Evolutionary conservation across 2,888 invertebrate species (phyloP).

Genomic region (Pristionchus arcanus): DNA sequence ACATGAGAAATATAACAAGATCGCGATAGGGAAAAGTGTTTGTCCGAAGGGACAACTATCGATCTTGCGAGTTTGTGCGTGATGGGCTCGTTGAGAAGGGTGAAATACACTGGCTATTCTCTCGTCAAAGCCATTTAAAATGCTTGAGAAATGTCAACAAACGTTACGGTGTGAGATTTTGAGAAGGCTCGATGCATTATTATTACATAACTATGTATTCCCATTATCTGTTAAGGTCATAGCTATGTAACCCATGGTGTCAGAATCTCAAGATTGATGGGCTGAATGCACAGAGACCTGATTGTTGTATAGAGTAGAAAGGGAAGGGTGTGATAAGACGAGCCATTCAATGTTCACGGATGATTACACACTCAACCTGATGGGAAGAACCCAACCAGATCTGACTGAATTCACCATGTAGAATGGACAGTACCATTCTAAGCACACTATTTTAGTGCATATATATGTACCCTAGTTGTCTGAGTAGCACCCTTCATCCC

Average conservation of each 20-base stretch:
- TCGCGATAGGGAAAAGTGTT: background rate
- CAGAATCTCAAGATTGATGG: background rate
- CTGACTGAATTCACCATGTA: constrained; percentile 19
- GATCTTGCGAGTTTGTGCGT: constrained; percentile 1
- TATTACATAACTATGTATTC: background rate
- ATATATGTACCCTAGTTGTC: no score
- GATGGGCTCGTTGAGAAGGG: background rate
- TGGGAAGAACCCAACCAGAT: constrained; percentile 21
- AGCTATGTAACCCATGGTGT: background rate
- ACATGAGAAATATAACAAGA: constrained; percentile 22
- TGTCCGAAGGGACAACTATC: constrained; percentile 34
- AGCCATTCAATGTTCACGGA: constrained; percentile 44
- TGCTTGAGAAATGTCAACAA: constrained; percentile 18
- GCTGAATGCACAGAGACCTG: background rate
- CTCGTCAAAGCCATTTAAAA: background rate
- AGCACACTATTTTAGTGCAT: no score
- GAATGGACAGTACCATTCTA: background rate
- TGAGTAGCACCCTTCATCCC: no score
- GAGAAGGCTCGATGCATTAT: background rate
- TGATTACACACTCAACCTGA: constrained; percentile 25
- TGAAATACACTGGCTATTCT: background rate
- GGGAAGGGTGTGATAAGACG: constrained; percentile 15
- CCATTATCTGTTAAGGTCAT: background rate
- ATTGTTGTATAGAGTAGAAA: background rate
- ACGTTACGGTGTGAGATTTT: background rate